Percentiles rank a stretch among this genome's conserved stretches.
These are phyloP conservation scores for Greenwoodochromis staneri DNA, from an alignment of 2,113 vertebrate genomes.

Conservation along the genomic window DNA sequence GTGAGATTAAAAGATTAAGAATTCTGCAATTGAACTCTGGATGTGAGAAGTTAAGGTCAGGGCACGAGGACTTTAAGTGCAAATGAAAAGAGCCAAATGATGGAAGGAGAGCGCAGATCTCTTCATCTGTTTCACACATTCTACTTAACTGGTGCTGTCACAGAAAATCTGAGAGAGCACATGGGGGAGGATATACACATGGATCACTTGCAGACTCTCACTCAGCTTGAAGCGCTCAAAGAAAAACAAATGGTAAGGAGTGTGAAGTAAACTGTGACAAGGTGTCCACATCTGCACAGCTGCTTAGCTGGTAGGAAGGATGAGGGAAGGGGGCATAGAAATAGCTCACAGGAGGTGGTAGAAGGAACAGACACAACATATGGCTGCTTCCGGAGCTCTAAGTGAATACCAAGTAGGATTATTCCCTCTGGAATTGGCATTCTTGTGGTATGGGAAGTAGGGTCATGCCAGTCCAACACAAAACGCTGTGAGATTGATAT, in stretches of 20 bases:
- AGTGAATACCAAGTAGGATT: conserved; percentile 7
- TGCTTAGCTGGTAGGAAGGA: conserved; percentile 6
- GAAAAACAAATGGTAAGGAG: conserved; percentile 31
- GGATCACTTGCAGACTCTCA: conserved; percentile 29
- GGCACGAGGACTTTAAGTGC: background rate
- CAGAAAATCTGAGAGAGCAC: background rate
- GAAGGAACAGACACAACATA: conserved; percentile 42
- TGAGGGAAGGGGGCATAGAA: background rate
- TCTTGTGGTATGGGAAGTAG: conserved; percentile 26
- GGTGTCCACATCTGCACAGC: conserved; percentile 41
- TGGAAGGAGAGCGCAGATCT: conserved; percentile 3
- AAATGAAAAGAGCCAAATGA: conserved; percentile 30
- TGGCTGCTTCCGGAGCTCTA: conserved; percentile 15
- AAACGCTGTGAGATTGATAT: background rate
- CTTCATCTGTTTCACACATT: conserved; percentile 39
- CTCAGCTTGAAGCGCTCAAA: conserved; percentile 30
- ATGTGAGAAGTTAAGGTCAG: conserved; percentile 49
- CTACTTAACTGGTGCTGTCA: background rate
- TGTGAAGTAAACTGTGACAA: conserved; percentile 54
- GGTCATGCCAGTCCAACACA: conserved; percentile 31
- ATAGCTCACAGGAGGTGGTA: background rate
- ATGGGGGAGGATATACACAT: background rate
- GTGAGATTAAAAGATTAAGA: conserved; percentile 72
- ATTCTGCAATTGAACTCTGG: conserved; percentile 53
- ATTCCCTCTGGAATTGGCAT: conserved; percentile 19